Percentiles rank a stretch among this genome's conserved stretches.
Conservation (phyloP, 2,888 invertebrate genomes). For the Gymnocheta viridis region DNA sequence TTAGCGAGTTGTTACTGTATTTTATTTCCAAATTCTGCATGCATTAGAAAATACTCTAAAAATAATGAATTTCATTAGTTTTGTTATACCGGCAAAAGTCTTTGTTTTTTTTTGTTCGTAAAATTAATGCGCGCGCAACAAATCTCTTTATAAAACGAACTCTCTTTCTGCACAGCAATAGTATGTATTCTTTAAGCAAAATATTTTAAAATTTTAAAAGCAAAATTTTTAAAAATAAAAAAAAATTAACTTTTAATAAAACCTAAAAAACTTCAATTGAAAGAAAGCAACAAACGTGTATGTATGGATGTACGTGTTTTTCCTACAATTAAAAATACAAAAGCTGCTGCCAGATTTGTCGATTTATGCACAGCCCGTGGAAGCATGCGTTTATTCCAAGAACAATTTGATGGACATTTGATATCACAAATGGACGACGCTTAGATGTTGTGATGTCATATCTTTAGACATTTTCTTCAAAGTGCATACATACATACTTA, state of each 20-base stretch:
- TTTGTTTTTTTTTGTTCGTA: too few relatives aligned
- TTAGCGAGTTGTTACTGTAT: too few relatives aligned
- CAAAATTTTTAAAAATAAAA: not conserved
- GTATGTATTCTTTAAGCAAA: not conserved
- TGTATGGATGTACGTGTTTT: too few relatives aligned
- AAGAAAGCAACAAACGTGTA: not conserved
- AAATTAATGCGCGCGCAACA: not conserved
- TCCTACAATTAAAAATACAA: not conserved
- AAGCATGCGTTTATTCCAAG: too few relatives aligned
- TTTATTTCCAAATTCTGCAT: too few relatives aligned
- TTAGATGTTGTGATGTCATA: too few relatives aligned
- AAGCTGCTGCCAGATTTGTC: not conserved
- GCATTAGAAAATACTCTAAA: too few relatives aligned
- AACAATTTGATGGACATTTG: too few relatives aligned
- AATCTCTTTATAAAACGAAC: not conserved
- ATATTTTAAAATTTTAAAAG: not conserved
- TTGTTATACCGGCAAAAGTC: not conserved
- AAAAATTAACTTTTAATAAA: not conserved
- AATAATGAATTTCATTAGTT: not conserved
- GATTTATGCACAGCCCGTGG: too few relatives aligned
- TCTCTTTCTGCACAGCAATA: not conserved
- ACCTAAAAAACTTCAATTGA: not conserved
- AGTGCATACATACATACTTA: too few relatives aligned
- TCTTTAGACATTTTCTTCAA: too few relatives aligned
- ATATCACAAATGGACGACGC: too few relatives aligned